Base-by-base conservation (phyloP, 2,888 invertebrate species). In the Azorinus chamasolen region DNA sequence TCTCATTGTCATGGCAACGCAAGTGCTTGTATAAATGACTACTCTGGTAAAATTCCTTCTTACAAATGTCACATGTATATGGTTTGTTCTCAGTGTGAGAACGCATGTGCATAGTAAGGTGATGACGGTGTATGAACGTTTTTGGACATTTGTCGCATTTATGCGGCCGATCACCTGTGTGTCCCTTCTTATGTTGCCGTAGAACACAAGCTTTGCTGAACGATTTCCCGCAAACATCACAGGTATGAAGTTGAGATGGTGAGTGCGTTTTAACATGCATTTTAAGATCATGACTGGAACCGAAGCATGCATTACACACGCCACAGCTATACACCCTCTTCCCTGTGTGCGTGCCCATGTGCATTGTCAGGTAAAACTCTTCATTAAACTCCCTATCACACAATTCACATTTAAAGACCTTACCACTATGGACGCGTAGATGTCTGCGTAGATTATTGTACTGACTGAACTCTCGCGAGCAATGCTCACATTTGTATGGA, bases 141-240 rank as follows among this genome's bases (percentile, higher is more conserved):
- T 85, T 85, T 12, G 64, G 58, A 48, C 85, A 85, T 16, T 68
- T 43, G 1, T 80, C 70, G 63, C 85, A 85, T 43, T 83, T 81
- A 45, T 81, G 83, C 0, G 85, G 85, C 14, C 85, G 72, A n/a
- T 79, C 61, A 1, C 85, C 85, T 1, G 77, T 64, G 53, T 85
- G 85, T 55, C 79, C 78, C 22, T 85, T 85, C 46, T 83, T 84
- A 61, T 85, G 85, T 24, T 85, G 85, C 10, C 85, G 43, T 25
- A 85, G 59, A 10, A 85, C 85, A 58, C 85, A 85, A 0, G 85
- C 85, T 50, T 85, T 85, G 68, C 85, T 84, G 71, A 86, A 86
- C 0, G 75, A 79, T 48, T 84, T 84, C 0, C 76, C 78, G 51
- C 84, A 86, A 0, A 83, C 81, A 45, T 79, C 63, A 51, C 86